A percentile compares a stretch with the other conserved stretches of the same genome.
Evolutionary conservation across 2,888 invertebrate species (phyloP).

Genomic region (Orchesellides sinensis): DNA sequence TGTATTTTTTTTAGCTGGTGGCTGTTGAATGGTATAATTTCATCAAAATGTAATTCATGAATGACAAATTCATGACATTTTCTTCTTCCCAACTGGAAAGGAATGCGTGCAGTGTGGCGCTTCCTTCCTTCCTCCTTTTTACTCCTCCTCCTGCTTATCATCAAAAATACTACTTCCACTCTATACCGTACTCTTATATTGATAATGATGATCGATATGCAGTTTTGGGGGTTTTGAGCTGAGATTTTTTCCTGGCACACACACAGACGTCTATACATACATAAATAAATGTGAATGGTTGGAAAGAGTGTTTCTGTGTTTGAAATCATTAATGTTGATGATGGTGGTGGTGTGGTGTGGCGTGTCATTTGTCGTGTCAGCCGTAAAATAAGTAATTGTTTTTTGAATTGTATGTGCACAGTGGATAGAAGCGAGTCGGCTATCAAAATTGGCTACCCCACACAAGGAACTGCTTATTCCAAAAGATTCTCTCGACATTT

Average conservation of each 20-base stretch:
- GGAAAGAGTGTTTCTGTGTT: neutral
- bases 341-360: neutral
- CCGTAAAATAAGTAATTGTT: conserved; percentile 37
- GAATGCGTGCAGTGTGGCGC: conserved; percentile 25
- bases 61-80: conserved; percentile 52
- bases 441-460: too few relatives aligned
- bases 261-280: neutral
- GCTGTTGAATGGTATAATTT: neutral
- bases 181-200: neutral
- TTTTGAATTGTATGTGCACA: too few relatives aligned
- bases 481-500: too few relatives aligned
- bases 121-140: conserved; percentile 8
- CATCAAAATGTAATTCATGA: conserved; percentile 39
- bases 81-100: conserved; percentile 45
- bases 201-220: too few relatives aligned
- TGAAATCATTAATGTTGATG: too few relatives aligned
- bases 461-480: too few relatives aligned
- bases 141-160: neutral
- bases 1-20: neutral
- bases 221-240: neutral
- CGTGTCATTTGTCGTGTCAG: neutral
- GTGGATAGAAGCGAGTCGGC: too few relatives aligned
- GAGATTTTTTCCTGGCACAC: neutral
- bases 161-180: too few relatives aligned
- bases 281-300: neutral